These are phyloP conservation scores for Pungitius pungitius DNA, from an alignment of 2,113 vertebrate genomes.

Conservation along the genomic window DNA sequence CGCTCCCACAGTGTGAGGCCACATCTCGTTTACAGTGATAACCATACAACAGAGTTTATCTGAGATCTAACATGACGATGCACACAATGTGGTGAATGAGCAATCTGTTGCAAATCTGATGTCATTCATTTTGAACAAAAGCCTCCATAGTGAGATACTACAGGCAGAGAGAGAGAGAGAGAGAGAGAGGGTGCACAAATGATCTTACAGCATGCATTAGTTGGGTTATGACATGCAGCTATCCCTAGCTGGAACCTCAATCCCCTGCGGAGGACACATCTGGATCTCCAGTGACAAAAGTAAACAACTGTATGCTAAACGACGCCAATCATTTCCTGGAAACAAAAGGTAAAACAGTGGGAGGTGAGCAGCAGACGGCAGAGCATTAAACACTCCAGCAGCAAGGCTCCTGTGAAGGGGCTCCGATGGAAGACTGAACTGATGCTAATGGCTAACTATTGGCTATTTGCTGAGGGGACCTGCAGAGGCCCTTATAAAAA, in stretches of 20 bases:
- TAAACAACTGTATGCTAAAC: constrained; percentile 66
- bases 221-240: constrained; percentile 62
- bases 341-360: constrained; percentile 46
- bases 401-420: constrained; percentile 16
- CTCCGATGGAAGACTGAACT: constrained; percentile 41
- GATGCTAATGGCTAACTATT: constrained; percentile 59
- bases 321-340: constrained; percentile 58
- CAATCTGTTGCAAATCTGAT: constrained; percentile 30
- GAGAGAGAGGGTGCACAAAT: background rate
- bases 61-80: constrained; percentile 12
- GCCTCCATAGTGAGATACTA: constrained; percentile 26
- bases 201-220: constrained; percentile 55
- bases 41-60: constrained; percentile 46
- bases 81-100: constrained; percentile 24
- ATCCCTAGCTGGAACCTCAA: constrained; percentile 57
- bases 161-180: background rate
- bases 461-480: constrained; percentile 39
- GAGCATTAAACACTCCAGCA: constrained; percentile 50
- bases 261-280: constrained; percentile 65
- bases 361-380: constrained; percentile 46
- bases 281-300: constrained; percentile 58
- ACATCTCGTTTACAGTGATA: constrained; percentile 23
- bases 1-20: constrained; percentile 33
- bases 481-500: constrained; percentile 37
- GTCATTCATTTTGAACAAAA: constrained; percentile 45